These are phyloP conservation scores for Onychomys leucogaster DNA, from an alignment of 2,797 vertebrate genomes.

Conservation along the genomic window DNA sequence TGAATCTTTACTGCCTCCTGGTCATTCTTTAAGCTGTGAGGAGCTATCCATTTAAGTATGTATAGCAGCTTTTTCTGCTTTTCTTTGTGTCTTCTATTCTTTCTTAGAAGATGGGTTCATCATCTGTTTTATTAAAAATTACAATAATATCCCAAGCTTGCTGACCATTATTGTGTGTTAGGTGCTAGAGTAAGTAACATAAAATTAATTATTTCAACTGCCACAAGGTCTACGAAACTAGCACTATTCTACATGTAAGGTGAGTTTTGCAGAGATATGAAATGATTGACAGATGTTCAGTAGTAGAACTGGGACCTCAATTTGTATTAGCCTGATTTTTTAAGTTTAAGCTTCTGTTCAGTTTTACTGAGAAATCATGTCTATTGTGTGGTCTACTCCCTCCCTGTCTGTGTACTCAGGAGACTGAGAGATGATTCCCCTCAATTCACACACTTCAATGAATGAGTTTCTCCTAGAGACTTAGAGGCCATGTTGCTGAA, in stretches of 20 bases:
- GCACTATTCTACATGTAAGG: neutral
- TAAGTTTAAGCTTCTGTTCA: neutral
- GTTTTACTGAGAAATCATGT: neutral
- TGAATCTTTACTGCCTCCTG: neutral
- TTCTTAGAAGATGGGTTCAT: neutral
- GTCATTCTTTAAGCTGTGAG: neutral
- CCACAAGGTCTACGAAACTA: neutral
- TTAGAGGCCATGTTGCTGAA: neutral
- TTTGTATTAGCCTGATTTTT: neutral
- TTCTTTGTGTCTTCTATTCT: neutral
- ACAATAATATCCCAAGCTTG: neutral
- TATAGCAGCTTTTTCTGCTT: neutral
- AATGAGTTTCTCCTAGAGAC: neutral
- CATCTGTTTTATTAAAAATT: constrained; percentile 22
- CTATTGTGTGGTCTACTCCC: neutral
- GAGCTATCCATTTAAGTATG: constrained; percentile 27
- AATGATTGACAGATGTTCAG: neutral
- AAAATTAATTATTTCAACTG: neutral
- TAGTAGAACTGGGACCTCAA: neutral
- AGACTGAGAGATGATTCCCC: neutral
- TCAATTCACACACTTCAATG: neutral
- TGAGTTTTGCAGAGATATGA: neutral
- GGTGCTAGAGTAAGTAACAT: neutral
- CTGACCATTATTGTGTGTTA: neutral
- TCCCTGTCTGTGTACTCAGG: neutral